phyloP scores from a whole-genome alignment of 2,113 vertebrate genomes.

The Tursiops truncatus region DNA sequence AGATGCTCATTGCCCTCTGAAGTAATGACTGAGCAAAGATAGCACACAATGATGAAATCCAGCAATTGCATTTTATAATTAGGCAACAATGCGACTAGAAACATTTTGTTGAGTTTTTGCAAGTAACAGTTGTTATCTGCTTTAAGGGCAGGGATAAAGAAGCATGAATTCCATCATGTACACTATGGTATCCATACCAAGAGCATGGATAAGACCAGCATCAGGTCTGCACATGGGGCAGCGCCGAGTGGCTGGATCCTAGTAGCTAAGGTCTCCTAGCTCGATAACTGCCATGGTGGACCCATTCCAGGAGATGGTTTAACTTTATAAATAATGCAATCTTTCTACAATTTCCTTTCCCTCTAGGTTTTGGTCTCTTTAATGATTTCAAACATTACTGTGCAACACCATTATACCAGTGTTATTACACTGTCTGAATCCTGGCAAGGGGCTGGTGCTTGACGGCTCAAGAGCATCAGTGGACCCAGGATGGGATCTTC shows the following conservation, averaged over 20 bases:
- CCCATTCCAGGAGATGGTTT: slow-evolving; percentile 75
- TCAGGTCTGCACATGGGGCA: slow-evolving; percentile 59
- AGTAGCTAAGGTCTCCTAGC: slow-evolving; percentile 64
- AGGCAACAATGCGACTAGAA: background rate
- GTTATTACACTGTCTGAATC: slow-evolving; percentile 59
- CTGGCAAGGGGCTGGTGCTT: slow-evolving; percentile 49
- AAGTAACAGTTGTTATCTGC: background rate
- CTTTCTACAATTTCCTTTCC: slow-evolving; percentile 78
- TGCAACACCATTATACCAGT: slow-evolving; percentile 20
- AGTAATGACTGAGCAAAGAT: background rate
- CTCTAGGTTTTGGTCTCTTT: slow-evolving; percentile 72
- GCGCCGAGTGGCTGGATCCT: slow-evolving; percentile 70
- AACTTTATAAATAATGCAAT: slow-evolving; percentile 82
- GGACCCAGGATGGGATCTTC: background rate
- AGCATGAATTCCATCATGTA: slow-evolving; percentile 54
- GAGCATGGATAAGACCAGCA: slow-evolving; percentile 67
- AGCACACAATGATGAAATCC: background rate
- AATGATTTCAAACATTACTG: slow-evolving; percentile 68
- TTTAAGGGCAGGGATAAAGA: slow-evolving; percentile 40
- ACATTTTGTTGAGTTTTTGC: background rate
- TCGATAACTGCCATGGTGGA: slow-evolving; percentile 74
- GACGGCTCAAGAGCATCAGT: background rate
- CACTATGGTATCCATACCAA: slow-evolving; percentile 35
- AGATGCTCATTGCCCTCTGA: background rate
- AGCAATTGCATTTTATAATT: background rate